These are phyloP conservation scores for Parasteatoda tepidariorum DNA, from an alignment of 1,140 invertebrate species.

Conservation along the genomic window DNA sequence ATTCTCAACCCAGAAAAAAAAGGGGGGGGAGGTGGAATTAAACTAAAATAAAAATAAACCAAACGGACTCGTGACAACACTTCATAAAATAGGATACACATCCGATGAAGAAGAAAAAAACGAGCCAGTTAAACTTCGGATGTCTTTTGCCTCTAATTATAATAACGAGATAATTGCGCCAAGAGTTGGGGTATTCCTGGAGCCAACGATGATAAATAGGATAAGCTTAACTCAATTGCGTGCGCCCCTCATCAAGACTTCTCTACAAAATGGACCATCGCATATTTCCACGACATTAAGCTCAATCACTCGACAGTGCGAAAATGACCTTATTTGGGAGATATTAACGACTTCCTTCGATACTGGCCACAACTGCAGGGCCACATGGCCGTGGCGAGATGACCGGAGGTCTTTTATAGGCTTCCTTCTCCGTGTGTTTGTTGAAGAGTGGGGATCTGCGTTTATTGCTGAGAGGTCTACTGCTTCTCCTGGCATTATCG, in stretches of 20 bases:
- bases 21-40: neutral
- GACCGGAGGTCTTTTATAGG: constrained; percentile 52
- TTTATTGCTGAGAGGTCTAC: neutral
- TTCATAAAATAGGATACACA: neutral
- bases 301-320: constrained; percentile 51
- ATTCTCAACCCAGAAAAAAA: neutral
- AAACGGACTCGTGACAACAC: neutral
- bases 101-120: neutral
- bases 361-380: constrained; percentile 15
- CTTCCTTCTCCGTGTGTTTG: constrained; percentile 26
- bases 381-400: constrained; percentile 45
- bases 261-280: constrained; percentile 39
- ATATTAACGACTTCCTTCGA: constrained; percentile 55
- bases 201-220: constrained; percentile 56
- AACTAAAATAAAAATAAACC: neutral
- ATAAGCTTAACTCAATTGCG: constrained; percentile 57
- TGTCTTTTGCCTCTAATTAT: constrained; percentile 32
- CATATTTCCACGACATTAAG: constrained; percentile 60
- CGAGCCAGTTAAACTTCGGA: constrained; percentile 2
- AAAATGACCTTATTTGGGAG: constrained; percentile 48
- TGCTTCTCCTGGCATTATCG: neutral
- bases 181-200: constrained; percentile 44
- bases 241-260: constrained; percentile 33
- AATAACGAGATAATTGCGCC: constrained; percentile 59
- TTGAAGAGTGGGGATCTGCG: neutral